Evolutionary conservation across 1,140 invertebrate species (phyloP).

Genomic region (Danaus plexippus): DNA sequence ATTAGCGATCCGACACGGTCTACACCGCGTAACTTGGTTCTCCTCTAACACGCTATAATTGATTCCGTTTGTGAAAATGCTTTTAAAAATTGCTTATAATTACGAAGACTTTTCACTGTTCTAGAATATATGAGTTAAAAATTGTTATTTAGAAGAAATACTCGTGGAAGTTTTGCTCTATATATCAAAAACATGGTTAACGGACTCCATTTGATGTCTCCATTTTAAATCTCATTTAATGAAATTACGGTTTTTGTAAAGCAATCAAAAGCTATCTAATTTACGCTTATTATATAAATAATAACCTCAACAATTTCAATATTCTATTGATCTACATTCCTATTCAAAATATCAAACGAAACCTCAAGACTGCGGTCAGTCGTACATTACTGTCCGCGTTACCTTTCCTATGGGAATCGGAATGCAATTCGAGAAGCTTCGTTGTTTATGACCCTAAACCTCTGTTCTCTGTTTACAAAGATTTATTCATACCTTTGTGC

Average conservation of each 20-base stretch:
- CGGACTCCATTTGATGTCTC: no score
- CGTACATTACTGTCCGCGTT: constrained; percentile 19
- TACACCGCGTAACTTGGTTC: constrained; percentile 10
- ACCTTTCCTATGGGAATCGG: constrained; percentile 24
- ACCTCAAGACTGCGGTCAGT: constrained; percentile 25
- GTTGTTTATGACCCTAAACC: constrained; percentile 18
- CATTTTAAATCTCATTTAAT: no score
- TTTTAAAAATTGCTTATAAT: constrained; percentile 2
- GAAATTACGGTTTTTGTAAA: no score
- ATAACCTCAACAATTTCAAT: constrained; percentile 2
- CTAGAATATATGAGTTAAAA: no score
- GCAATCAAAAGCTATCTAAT: no score
- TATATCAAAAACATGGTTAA: no score
- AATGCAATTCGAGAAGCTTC: constrained; percentile 21
- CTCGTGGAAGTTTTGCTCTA: constrained; percentile 7
- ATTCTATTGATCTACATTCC: constrained; percentile 16
- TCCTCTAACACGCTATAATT: constrained; percentile 13
- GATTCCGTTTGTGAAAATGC: constrained; percentile 14
- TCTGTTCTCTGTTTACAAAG: constrained; percentile 14
- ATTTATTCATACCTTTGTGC: constrained; percentile 17
- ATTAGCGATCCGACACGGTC: constrained; percentile 44
- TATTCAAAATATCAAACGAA: constrained; percentile 9
- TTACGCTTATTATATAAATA: no score
- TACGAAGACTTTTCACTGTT: no score
- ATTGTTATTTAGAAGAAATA: neutral